phyloP scores from a whole-genome alignment of 2,888 invertebrate species.

The Ectemnius cavifrons region DNA sequence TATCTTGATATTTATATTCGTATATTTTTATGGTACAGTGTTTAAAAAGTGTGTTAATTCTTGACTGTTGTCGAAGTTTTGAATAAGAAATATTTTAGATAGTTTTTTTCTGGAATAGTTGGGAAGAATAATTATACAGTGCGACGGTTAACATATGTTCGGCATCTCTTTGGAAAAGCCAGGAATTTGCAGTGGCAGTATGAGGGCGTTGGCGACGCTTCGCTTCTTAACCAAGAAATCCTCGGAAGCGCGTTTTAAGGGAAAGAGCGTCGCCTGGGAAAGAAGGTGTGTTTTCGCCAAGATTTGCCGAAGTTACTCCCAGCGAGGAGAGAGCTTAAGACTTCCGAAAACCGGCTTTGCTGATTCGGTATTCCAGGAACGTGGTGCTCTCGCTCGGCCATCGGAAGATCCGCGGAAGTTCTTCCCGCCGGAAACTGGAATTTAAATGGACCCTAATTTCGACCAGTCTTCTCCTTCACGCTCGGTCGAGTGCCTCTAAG shows the following conservation, averaged over 20 bases:
- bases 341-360: conserved; percentile 33
- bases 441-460: conserved; percentile 43
- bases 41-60: no score
- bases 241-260: conserved; percentile 33
- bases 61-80: no score
- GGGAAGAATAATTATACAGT: no score
- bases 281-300: conserved; percentile 32
- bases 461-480: conserved; percentile 28
- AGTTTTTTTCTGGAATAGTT: no score
- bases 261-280: conserved; percentile 19
- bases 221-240: conserved; percentile 21
- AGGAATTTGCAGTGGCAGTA: no score
- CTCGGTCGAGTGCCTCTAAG: background rate
- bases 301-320: conserved; percentile 32
- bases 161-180: no score
- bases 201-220: background rate
- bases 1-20: no score
- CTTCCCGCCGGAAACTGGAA: conserved; percentile 36
- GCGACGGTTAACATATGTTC: no score
- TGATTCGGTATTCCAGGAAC: conserved; percentile 38
- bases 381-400: conserved; percentile 10
- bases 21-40: no score
- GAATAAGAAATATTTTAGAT: no score
- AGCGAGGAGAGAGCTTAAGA: conserved; percentile 32
- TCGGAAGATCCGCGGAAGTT: conserved; percentile 37